A percentile compares a stretch with the other conserved stretches of the same genome.
These are phyloP conservation scores for Lepidiolamprologus cunningtoni DNA, from an alignment of 2,113 vertebrate species.

Conservation along the genomic window DNA sequence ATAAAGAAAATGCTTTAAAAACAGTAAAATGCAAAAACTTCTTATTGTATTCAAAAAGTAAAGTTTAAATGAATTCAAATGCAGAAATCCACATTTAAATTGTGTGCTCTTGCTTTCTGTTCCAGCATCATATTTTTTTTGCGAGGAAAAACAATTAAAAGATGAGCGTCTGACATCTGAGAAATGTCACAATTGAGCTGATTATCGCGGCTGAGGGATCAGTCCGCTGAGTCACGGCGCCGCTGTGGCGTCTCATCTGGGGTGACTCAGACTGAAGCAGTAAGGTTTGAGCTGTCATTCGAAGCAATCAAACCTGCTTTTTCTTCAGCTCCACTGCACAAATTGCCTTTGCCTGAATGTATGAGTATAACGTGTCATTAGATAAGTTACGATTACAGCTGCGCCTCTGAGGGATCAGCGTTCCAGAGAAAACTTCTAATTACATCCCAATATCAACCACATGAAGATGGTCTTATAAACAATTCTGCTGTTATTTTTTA, in stretches of 20 bases:
- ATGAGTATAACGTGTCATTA: background rate
- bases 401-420: rapidly evolving
- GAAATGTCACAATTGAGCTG: background rate
- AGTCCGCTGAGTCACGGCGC: background rate
- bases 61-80: background rate
- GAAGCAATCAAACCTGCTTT: background rate
- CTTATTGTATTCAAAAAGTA: background rate
- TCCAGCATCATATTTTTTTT: background rate
- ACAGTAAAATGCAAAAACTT: background rate
- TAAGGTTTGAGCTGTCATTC: background rate
- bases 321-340: background rate
- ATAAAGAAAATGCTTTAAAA: background rate
- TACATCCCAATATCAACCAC: background rate
- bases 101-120: background rate
- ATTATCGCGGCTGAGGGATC: background rate
- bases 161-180: background rate
- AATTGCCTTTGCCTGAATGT: background rate
- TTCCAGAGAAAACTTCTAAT: background rate
- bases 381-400: background rate
- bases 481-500: background rate
- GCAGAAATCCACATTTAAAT: background rate
- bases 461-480: background rate
- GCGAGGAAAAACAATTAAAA: background rate
- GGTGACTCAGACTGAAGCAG: background rate
- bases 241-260: background rate